Conservation (phyloP, 2,797 vertebrate genomes). For the Poeciliopsis gracilis region DNA sequence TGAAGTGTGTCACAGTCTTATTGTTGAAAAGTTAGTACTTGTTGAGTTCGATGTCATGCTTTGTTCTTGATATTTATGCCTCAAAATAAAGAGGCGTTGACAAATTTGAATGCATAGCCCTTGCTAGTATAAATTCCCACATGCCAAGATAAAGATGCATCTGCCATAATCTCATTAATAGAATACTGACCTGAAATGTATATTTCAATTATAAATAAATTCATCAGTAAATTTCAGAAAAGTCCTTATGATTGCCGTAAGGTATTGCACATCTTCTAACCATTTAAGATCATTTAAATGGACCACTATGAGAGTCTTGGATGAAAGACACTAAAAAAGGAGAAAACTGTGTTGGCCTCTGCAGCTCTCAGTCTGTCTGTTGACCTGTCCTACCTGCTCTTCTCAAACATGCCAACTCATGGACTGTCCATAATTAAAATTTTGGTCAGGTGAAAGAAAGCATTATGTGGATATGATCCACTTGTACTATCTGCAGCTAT, state of each 20-base stretch:
- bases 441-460: no score
- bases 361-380: background rate
- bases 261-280: background rate
- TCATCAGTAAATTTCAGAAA: background rate
- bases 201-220: background rate
- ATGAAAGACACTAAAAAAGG: background rate
- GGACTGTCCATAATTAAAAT: background rate
- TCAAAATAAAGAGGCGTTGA: background rate
- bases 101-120: conserved; percentile 1
- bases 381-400: background rate
- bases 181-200: background rate
- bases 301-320: background rate
- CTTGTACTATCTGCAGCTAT: no score
- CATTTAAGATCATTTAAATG: background rate
- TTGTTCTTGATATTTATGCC: background rate
- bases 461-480: no score
- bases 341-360: background rate
- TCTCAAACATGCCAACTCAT: background rate
- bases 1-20: conserved; percentile 11
- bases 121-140: background rate
- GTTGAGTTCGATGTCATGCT: conserved; percentile 14
- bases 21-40: conserved; percentile 25
- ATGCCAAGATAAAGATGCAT: background rate
- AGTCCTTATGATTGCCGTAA: background rate
- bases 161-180: background rate